Evolutionary conservation across 2,797 vertebrate species (phyloP).

Genomic region (Cyclopterus lumpus): DNA sequence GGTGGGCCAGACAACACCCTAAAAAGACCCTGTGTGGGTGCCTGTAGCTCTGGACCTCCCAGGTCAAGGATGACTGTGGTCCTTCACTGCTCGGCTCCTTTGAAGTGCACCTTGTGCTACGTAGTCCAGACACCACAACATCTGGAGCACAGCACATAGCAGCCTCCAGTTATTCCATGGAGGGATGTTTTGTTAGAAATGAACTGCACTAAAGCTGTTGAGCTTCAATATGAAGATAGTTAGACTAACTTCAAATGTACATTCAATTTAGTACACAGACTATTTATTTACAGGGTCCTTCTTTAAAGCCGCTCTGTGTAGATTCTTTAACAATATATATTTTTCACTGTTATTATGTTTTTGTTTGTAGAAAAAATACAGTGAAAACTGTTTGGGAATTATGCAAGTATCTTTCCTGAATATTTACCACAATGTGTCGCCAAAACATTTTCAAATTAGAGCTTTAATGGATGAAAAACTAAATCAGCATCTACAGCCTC

Average conservation of each 20-base stretch:
- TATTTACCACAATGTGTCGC: background rate
- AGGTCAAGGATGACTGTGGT: constrained; percentile 81
- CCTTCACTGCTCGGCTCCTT: constrained; percentile 77
- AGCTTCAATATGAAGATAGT: constrained; percentile 13
- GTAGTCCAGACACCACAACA: constrained; percentile 76
- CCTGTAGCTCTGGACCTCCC: constrained; percentile 40
- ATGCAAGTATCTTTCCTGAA: background rate
- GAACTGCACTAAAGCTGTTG: constrained; percentile 29
- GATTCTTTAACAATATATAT: background rate
- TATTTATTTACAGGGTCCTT: background rate
- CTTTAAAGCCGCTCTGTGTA: constrained; percentile 9
- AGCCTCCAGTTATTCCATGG: constrained; percentile 29
- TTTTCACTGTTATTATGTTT: background rate
- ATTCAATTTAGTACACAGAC: constrained; percentile 2
- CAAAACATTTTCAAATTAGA: background rate
- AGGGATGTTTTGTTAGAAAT: constrained; percentile 26
- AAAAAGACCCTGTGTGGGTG: constrained; percentile 38
- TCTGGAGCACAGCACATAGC: constrained; percentile 65
- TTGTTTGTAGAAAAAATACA: constrained; percentile 1
- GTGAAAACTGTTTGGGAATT: background rate
- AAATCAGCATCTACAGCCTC: constrained; percentile 49
- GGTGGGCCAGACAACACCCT: constrained; percentile 82
- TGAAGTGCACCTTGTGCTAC: constrained; percentile 84
- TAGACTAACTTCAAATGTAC: background rate
- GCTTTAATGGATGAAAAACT: constrained; percentile 12